Evolutionary conservation across 2,888 invertebrate genomes (phyloP).

Genomic region (Pimpla rufipes): DNA sequence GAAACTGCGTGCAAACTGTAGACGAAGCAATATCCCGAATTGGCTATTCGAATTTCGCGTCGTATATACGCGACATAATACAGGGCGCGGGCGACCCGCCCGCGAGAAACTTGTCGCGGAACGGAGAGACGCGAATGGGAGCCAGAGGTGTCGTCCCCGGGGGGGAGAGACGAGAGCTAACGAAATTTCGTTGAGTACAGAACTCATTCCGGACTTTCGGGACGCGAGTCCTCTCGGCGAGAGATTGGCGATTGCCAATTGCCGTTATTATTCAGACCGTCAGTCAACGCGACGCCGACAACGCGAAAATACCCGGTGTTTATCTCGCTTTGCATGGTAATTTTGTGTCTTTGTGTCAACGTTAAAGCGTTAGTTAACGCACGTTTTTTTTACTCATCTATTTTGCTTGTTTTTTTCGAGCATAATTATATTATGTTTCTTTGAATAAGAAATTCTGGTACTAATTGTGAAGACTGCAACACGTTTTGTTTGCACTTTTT

Average conservation of each 20-base stretch:
- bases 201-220: slow-evolving; percentile 46
- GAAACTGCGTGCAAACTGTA: slow-evolving; percentile 46
- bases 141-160: background rate
- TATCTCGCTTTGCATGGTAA: background rate
- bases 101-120: slow-evolving; percentile 21
- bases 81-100: slow-evolving; percentile 3
- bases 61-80: slow-evolving; percentile 28
- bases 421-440: too few species aligned
- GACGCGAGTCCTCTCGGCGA: slow-evolving; percentile 28
- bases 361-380: too few species aligned
- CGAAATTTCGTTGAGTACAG: slow-evolving; percentile 53
- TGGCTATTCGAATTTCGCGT: slow-evolving; percentile 49
- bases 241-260: slow-evolving; percentile 50
- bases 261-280: background rate
- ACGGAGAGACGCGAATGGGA: slow-evolving; percentile 3
- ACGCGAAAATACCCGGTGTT: background rate
- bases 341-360: too few species aligned
- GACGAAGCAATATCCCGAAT: slow-evolving; percentile 51
- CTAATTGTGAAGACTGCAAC: too few species aligned
- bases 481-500: too few species aligned
- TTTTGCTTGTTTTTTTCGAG: too few species aligned
- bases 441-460: too few species aligned
- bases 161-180: slow-evolving; percentile 25
- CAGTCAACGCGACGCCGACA: background rate
- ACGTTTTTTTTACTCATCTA: too few species aligned